Percentiles rank a stretch among this genome's conserved stretches.
phyloP scores from a whole-genome alignment of 2,888 invertebrate species.

The Andrena fulva region DNA sequence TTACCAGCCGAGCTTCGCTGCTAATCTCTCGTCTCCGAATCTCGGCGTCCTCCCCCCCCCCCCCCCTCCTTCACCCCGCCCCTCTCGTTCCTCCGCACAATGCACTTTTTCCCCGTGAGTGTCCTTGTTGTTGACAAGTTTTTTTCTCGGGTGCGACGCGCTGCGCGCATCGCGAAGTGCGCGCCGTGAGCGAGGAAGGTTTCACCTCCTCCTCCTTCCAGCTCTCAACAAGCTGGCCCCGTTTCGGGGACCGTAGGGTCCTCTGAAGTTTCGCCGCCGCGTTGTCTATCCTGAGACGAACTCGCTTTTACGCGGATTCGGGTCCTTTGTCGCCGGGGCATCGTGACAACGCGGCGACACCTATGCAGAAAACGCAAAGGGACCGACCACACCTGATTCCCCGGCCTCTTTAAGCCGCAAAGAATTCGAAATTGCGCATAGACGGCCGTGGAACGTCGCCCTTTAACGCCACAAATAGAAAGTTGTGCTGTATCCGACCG shows the following conservation, averaged over 20 bases:
- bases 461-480: background rate
- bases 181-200: constrained; percentile 56
- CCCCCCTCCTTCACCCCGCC: background rate
- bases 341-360: constrained; percentile 71
- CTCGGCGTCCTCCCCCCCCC: constrained; percentile 39
- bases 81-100: constrained; percentile 63
- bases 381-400: constrained; percentile 77
- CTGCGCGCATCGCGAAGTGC: constrained; percentile 65
- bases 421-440: constrained; percentile 61
- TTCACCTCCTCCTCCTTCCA: constrained; percentile 39
- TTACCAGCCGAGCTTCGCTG: constrained; percentile 63
- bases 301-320: constrained; percentile 82
- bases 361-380: constrained; percentile 70
- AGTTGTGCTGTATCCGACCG: background rate
- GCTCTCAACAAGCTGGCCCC: constrained; percentile 46
- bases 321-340: constrained; percentile 78
- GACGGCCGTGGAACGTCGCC: constrained; percentile 12
- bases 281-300: constrained; percentile 78
- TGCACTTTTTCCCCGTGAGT: constrained; percentile 72
- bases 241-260: constrained; percentile 49
- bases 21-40: constrained; percentile 74
- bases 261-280: constrained; percentile 80
- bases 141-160: constrained; percentile 66
- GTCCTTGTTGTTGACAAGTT: constrained; percentile 75
- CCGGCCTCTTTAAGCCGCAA: constrained; percentile 56